Conservation (phyloP, 2,113 vertebrate species). For the Lepus timidus region DNA sequence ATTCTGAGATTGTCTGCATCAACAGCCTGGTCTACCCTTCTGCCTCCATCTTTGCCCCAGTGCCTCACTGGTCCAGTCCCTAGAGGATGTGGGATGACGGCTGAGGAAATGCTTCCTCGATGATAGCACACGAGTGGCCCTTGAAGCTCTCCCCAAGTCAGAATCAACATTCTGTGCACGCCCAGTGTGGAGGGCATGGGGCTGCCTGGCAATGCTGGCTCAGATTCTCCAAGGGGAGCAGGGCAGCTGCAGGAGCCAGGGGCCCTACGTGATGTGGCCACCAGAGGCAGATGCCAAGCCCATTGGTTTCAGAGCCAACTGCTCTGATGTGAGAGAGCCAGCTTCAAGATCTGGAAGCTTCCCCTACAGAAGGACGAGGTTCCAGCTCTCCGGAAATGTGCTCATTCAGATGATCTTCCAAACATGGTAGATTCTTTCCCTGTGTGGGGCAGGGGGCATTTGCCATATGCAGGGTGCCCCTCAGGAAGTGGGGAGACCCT, state of each 20-base stretch:
- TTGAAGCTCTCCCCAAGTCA: neutral
- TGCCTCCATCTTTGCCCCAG: neutral
- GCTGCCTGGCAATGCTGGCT: neutral
- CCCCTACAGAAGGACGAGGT: neutral
- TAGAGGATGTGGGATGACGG: neutral
- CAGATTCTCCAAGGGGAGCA: neutral
- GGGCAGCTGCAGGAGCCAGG: neutral
- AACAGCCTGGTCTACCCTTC: neutral
- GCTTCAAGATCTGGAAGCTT: neutral
- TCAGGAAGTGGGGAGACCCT: neutral
- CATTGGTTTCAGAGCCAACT: neutral
- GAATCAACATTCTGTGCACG: neutral
- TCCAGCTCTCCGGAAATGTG: neutral
- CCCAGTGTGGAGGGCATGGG: neutral
- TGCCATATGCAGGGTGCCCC: neutral
- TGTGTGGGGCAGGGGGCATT: neutral
- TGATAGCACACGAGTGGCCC: fast-evolving
- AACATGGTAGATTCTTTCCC: neutral
- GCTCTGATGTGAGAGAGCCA: neutral
- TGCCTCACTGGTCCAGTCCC: neutral
- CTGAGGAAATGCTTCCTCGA: neutral
- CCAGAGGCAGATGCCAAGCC: neutral
- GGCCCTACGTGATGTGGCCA: neutral
- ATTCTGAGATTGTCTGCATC: neutral
- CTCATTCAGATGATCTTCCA: neutral